Percentiles rank a stretch among this genome's conserved stretches.
Evolutionary conservation across 2,797 vertebrate species (phyloP).

Genomic region (Scarus forsteni): DNA sequence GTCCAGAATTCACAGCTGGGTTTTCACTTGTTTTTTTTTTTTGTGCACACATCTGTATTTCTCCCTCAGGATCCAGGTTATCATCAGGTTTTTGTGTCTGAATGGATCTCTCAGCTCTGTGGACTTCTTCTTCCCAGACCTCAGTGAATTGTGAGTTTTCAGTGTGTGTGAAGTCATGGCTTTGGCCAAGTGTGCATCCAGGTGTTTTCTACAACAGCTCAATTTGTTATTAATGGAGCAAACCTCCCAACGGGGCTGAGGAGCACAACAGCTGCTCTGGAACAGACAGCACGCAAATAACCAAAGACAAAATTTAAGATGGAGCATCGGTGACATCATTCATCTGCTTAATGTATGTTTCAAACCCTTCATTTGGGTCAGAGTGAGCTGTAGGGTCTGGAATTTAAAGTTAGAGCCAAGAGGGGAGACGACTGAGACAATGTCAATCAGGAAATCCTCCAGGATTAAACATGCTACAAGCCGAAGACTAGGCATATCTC

Average conservation of each 20-base stretch:
- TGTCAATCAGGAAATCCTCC: background rate
- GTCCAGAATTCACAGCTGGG: too few relatives aligned
- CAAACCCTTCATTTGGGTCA: conserved; percentile 5
- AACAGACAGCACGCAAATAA: conserved; percentile 46
- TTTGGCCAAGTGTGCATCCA: conserved; percentile 70
- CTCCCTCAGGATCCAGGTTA: conserved; percentile 36
- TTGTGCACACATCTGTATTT: conserved; percentile 25
- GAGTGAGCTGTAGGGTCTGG: background rate
- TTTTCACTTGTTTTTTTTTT: conserved; percentile 33
- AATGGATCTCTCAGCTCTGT: conserved; percentile 37
- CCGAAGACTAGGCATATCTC: too few relatives aligned
- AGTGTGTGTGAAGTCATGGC: conserved; percentile 57
- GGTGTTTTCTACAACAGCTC: conserved; percentile 67
- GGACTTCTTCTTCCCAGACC: conserved; percentile 45
- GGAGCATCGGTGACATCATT: conserved; percentile 28
- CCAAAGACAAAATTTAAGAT: conserved; percentile 21
- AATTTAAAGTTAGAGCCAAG: background rate
- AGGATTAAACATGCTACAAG: too few relatives aligned
- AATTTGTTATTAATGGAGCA: conserved; percentile 73
- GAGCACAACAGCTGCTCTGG: conserved; percentile 66
- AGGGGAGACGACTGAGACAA: background rate
- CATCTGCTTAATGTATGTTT: conserved; percentile 1
- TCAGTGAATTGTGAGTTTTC: conserved; percentile 17
- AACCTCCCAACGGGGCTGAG: conserved; percentile 53
- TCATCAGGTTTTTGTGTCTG: conserved; percentile 36